Conservation (phyloP, 2,113 vertebrate species). For the Junco hyemalis region DNA sequence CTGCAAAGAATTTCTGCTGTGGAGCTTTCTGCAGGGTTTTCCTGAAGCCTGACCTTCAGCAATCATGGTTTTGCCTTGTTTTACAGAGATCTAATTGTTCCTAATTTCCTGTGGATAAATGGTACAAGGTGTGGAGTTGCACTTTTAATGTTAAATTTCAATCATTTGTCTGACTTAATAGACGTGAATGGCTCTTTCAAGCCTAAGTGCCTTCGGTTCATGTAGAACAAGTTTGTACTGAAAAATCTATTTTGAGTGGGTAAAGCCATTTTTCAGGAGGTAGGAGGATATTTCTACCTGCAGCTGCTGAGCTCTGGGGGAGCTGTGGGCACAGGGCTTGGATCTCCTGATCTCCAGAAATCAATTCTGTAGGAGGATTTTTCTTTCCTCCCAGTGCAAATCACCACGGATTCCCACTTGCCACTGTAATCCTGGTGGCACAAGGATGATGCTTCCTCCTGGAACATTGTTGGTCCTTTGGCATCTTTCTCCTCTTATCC, state of each 20-base stretch:
- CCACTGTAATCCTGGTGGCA: not conserved
- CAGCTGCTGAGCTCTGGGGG: not conserved
- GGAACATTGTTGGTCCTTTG: not conserved
- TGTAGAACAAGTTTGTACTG: conserved; percentile 36
- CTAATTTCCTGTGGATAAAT: conserved; percentile 80
- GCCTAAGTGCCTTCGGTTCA: conserved; percentile 50
- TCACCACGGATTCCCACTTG: not conserved
- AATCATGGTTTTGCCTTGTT: conserved; percentile 57
- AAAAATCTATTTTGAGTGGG: conserved; percentile 37
- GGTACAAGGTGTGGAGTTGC: conserved; percentile 74
- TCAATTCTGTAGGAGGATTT: fast-evolving
- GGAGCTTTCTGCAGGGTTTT: conserved; percentile 45
- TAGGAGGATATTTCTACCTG: conserved; percentile 15
- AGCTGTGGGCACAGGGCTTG: not conserved
- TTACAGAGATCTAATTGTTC: conserved; percentile 79
- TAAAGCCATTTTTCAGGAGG: conserved; percentile 7
- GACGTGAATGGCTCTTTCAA: conserved; percentile 69
- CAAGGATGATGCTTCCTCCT: not conserved
- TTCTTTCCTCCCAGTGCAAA: not conserved
- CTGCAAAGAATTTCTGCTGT: conserved; percentile 36
- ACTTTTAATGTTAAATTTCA: conserved; percentile 69
- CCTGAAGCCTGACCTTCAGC: conserved; percentile 59
- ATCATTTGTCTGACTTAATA: conserved; percentile 74
- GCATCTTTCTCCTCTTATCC: not conserved
- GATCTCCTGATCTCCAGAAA: not conserved